Evolutionary conservation across 2,113 vertebrate species (phyloP).

Genomic region (Aphelocoma coerulescens): DNA sequence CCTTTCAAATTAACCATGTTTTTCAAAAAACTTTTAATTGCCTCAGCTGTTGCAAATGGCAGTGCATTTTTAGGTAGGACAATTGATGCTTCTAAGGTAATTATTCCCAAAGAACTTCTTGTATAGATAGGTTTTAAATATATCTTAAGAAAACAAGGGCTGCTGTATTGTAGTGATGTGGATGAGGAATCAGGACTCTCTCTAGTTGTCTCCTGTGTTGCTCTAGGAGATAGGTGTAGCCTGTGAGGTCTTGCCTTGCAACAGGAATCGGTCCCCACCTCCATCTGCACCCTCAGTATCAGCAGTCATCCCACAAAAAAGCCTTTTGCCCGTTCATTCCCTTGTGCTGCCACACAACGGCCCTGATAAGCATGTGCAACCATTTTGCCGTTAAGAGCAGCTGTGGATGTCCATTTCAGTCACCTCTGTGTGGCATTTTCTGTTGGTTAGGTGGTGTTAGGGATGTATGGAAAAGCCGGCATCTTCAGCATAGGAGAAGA

Average conservation of each 20-base stretch:
- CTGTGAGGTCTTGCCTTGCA: not conserved
- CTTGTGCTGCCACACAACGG: fast-evolving
- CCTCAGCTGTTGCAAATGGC: not conserved
- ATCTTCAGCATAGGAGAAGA: not conserved
- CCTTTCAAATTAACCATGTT: not conserved
- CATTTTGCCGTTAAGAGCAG: not conserved
- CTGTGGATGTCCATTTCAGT: not conserved
- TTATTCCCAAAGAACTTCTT: not conserved
- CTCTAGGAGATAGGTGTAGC: not conserved
- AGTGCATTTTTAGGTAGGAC: not conserved
- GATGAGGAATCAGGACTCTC: fast-evolving
- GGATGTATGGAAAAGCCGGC: not conserved
- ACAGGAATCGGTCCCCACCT: not conserved
- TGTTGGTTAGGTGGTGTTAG: not conserved
- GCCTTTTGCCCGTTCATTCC: fast-evolving
- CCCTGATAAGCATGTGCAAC: fast-evolving
- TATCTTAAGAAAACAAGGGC: not conserved
- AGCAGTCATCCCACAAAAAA: not conserved
- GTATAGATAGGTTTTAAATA: not conserved
- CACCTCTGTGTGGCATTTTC: not conserved
- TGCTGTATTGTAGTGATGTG: not conserved
- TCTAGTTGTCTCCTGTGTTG: not conserved
- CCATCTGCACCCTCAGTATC: not conserved
- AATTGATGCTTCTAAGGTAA: not conserved
- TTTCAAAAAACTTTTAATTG: not conserved